Base-by-base conservation (phyloP, 2,888 invertebrate genomes). In the Sarcophaga carnaria region DNA sequence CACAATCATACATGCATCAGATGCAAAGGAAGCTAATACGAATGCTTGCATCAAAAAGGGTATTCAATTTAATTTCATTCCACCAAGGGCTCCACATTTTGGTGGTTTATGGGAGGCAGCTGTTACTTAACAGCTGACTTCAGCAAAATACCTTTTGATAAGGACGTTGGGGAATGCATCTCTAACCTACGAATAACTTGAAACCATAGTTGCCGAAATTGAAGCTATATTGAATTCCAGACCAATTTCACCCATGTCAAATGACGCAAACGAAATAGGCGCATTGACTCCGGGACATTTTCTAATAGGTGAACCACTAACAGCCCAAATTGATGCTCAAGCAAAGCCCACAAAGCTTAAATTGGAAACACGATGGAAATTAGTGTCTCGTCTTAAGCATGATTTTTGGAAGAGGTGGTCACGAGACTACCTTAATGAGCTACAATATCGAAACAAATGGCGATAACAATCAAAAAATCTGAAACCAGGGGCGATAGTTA, bases 151-250 rank as follows among this genome's bases (percentile, higher is more conserved):
- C 49, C 14, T 49, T 14, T 49, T 49, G 14, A 49, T 49, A 11
- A 49, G 49, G 14, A 14, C 12, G 4, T 14, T 14, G 8, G 11
- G 12, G 14, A 49, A 11, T 12, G 49, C 49, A 49, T 49, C 49
- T 2, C 49, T 49, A 14, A 49, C 49, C 3, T 49, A 49, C 14
- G 14, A 49, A 3, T 12, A 80, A 17, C 60, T 74, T 6, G 75
- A 80, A 45, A 75, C 69, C 6, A 27, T 90, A 1, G n/a, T 89
- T 1, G 67, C 84, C n/a, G 90, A 90, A 83, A 76, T 86, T 37
- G 90, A 90, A 82, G 80, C 83, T 11, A 89, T 90, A 80, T 88
- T 90, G 45, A 90, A 91, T 83, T 49, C 91, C 2, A 88, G 83
- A 72, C 88, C 87, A 11, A 82, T 89, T n/a, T 87, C 22, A 22